A percentile compares a stretch with the other conserved stretches of the same genome.
Conservation (phyloP, 1,140 invertebrate species). For the Arion vulgaris region DNA sequence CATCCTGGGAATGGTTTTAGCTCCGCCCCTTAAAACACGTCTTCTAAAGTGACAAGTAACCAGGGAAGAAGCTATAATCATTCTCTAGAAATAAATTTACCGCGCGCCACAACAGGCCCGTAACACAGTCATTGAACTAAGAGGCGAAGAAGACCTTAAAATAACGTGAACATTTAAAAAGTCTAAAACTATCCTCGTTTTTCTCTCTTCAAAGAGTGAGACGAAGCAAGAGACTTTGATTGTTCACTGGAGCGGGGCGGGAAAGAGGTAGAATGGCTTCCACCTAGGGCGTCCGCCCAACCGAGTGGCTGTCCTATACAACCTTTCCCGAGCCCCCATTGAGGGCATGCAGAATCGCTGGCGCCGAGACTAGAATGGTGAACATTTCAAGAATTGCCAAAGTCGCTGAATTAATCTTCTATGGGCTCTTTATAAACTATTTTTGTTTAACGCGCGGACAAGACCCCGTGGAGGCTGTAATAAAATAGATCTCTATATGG, state of each 20-base stretch:
- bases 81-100: neutral
- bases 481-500: slow-evolving; percentile 9
- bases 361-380: neutral
- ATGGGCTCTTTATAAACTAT: neutral
- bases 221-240: neutral
- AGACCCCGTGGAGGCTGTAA: neutral
- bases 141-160: neutral
- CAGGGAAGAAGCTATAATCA: neutral
- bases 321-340: neutral
- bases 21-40: slow-evolving; percentile 11
- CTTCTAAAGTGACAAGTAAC: neutral
- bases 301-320: slow-evolving; percentile 10
- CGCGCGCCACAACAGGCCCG: neutral
- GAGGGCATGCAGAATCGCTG: neutral
- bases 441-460: neutral
- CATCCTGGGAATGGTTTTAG: neutral
- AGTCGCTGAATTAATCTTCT: slow-evolving; percentile 2
- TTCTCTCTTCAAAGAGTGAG: slow-evolving; percentile 16
- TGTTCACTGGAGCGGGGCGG: slow-evolving; percentile 7
- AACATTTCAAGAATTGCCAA: slow-evolving; percentile 7
- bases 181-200: neutral
- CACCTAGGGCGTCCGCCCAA: neutral
- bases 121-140: neutral
- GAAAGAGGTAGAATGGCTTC: neutral
- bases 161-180: neutral